Percentiles rank a stretch among this genome's conserved stretches.
Conservation (phyloP, 2,797 vertebrate genomes). For the Cryptoblepharus egeriae region DNA sequence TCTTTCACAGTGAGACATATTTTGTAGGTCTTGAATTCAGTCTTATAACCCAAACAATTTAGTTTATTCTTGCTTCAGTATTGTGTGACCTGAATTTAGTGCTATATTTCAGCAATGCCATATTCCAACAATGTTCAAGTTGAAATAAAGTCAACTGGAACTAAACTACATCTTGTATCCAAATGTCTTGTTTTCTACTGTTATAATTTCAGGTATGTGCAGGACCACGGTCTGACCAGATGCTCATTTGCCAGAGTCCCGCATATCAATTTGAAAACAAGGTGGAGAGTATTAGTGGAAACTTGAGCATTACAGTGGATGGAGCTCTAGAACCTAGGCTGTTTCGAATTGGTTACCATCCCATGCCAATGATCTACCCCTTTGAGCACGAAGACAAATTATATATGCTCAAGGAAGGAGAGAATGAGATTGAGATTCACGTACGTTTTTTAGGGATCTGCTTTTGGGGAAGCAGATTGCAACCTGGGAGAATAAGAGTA, state of each 20-base stretch:
- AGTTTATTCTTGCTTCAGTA: not conserved
- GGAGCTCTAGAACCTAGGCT: slow-evolving; percentile 76
- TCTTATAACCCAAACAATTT: not conserved
- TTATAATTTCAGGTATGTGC: slow-evolving; percentile 79
- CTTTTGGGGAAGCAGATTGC: not conserved
- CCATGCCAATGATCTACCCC: slow-evolving; percentile 77
- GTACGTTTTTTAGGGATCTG: slow-evolving; percentile 77
- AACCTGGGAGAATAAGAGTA: not conserved
- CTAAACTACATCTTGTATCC: not conserved
- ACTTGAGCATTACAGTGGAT: slow-evolving; percentile 86
- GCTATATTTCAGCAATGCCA: not conserved
- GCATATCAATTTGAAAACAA: slow-evolving; percentile 76
- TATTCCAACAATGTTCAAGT: no score
- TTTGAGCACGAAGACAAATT: slow-evolving; percentile 77
- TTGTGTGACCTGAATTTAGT: not conserved
- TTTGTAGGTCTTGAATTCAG: not conserved
- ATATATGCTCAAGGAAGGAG: slow-evolving; percentile 80
- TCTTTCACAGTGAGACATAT: not conserved
- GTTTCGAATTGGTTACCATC: slow-evolving; percentile 83
- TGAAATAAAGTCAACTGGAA: not conserved
- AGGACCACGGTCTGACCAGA: slow-evolving; percentile 25
- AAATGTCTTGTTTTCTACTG: not conserved
- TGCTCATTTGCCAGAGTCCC: slow-evolving; percentile 83
- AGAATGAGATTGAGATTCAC: slow-evolving; percentile 83
- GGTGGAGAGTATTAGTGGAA: slow-evolving; percentile 71